Percentiles rank a stretch among this genome's conserved stretches.
Conservation (phyloP, 2,797 vertebrate species). For the Eulemur mongoz region DNA sequence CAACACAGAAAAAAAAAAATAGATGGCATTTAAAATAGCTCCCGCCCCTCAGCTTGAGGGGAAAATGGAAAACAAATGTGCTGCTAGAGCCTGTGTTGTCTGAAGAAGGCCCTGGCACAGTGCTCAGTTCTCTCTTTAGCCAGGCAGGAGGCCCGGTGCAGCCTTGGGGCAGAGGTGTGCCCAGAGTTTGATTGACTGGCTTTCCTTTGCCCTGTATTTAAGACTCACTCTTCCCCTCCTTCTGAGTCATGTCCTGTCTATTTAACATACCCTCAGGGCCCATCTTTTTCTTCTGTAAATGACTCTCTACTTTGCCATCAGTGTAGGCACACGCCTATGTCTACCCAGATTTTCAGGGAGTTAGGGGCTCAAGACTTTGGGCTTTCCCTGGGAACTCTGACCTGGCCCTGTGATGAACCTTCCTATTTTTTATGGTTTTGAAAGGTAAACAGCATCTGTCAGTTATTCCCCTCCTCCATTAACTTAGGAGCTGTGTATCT, state of each 20-base stretch:
- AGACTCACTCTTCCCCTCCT: conserved; percentile 43
- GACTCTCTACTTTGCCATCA: neutral
- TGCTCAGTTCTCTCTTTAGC: neutral
- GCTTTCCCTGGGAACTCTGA: conserved; percentile 3
- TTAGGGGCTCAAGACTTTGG: neutral
- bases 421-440: neutral
- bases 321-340: neutral
- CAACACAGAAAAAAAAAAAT: neutral
- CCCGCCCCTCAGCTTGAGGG: neutral
- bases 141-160: neutral
- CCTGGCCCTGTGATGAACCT: neutral
- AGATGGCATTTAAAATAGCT: neutral
- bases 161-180: conserved; percentile 33
- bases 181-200: conserved; percentile 12
- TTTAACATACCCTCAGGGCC: conserved; percentile 57
- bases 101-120: neutral
- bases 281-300: conserved; percentile 58
- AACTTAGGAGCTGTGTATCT: neutral
- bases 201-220: conserved; percentile 63
- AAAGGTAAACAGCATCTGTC: neutral
- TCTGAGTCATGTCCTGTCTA: conserved; percentile 74
- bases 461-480: neutral
- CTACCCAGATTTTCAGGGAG: neutral
- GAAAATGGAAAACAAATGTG: conserved; percentile 1
- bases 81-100: neutral